Base-by-base conservation (phyloP, 2,888 invertebrate species). In the Caenorhabditis sp. region DNA sequence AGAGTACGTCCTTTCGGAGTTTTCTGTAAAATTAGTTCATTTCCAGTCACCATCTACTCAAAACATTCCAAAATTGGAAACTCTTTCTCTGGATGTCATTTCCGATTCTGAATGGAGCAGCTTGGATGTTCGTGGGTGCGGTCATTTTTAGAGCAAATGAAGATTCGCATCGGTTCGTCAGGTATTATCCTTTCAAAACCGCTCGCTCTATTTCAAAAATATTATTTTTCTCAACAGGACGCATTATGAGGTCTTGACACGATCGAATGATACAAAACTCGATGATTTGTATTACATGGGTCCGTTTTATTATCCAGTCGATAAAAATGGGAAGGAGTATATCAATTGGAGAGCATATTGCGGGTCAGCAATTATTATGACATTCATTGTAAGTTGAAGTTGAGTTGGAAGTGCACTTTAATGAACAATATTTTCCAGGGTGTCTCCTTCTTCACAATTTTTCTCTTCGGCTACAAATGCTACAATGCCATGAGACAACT, bases 241-340 rank as follows among this genome's bases (percentile, higher is more conserved):
- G 24, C 47, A 32, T 24, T 69, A 69, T 24, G 3, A 35, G 11
- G 55, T 60, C 0, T 35, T 28, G 2, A 51, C 24, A 11, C 11
- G 2, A 1, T 35, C 47, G 1, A 60, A 50, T 58, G 26, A 15
- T n/a, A 35, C 60, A 37, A 22, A 15, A n/a, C 4, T 60, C 11
- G 68, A 58, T 15, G 69, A 69, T 32, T n/a, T 58, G 9, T 69
- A 69, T 50, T 60, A 60, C 24, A 56, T 47, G 24, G 69, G 69
- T 15, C 69, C 69, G 9, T 60, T 60, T 22, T 69, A 69, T 60
- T 69, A 69, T 53, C 35, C 50, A 37, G 24, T 6, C 8, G 51
- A 70, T 60, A 9, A 8, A 18, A n/a, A 61, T 70, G 70, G 70
- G n/a, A 26, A 24, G 0, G 24, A 9, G 0, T 70, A 70, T 44